Conservation (phyloP, 2,888 invertebrate genomes). For the Epirrhoe alternata region DNA sequence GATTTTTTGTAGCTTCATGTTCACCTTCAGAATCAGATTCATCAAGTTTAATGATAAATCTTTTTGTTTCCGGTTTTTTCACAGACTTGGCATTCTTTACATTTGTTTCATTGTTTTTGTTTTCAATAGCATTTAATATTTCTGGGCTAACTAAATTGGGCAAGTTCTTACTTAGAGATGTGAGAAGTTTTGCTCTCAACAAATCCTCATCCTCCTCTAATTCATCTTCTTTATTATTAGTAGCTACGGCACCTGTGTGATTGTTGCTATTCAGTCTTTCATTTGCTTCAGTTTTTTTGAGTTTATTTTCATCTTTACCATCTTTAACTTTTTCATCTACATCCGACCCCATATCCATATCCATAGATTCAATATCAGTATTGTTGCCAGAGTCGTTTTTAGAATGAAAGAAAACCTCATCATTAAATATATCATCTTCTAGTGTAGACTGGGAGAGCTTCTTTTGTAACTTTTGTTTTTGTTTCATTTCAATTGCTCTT, state of each 20-base stretch:
- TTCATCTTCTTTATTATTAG: slow-evolving; percentile 61
- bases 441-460: slow-evolving; percentile 67
- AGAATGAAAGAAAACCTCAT: slow-evolving; percentile 49
- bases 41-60: slow-evolving; percentile 75
- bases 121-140: slow-evolving; percentile 51
- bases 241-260: slow-evolving; percentile 36
- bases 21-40: slow-evolving; percentile 82
- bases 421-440: slow-evolving; percentile 60
- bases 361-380: slow-evolving; percentile 81
- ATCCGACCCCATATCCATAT: slow-evolving; percentile 82
- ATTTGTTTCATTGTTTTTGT: slow-evolving; percentile 38
- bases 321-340: slow-evolving; percentile 71
- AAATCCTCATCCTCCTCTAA: slow-evolving; percentile 87
- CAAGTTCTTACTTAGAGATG: slow-evolving; percentile 85
- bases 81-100: slow-evolving; percentile 33
- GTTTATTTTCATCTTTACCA: slow-evolving; percentile 39
- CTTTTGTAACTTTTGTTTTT: slow-evolving; percentile 72
- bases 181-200: slow-evolving; percentile 84
- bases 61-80: slow-evolving; percentile 63
- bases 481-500: slow-evolving; percentile 86
- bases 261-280: slow-evolving; percentile 29
- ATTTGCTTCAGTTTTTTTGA: slow-evolving; percentile 35
- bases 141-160: slow-evolving; percentile 68
- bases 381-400: slow-evolving; percentile 66
- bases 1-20: slow-evolving; percentile 80